Percentiles rank a stretch among this genome's conserved stretches.
phyloP scores from a whole-genome alignment of 2,888 invertebrate genomes.

The Orchestes rusci region DNA sequence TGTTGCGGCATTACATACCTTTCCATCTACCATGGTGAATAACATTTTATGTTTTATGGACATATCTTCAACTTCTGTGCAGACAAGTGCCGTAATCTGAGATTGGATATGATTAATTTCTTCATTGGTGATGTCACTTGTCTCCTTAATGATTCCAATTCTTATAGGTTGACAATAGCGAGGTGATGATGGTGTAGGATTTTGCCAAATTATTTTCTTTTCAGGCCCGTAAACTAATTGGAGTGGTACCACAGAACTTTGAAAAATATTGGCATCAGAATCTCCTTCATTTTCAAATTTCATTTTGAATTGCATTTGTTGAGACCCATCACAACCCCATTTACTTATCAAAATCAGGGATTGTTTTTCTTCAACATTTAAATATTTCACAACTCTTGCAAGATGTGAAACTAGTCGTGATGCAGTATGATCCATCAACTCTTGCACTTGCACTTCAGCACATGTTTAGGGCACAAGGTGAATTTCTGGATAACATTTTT shows the following conservation, averaged over 20 bases:
- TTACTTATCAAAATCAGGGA: too few species aligned
- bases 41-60: neutral
- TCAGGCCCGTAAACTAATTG: neutral
- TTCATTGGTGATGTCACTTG: neutral
- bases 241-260: neutral
- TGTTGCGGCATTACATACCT: constrained; percentile 11
- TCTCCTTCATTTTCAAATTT: neutral
- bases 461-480: too few species aligned
- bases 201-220: constrained; percentile 1
- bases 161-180: neutral
- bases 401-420: too few species aligned
- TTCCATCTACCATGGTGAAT: constrained; percentile 8
- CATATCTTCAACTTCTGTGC: neutral
- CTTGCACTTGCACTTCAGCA: too few species aligned
- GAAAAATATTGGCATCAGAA: neutral
- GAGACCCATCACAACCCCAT: neutral
- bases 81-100: neutral
- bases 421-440: too few species aligned
- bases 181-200: neutral
- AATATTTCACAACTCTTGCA: too few species aligned
- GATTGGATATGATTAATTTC: neutral
- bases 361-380: too few species aligned
- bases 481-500: too few species aligned
- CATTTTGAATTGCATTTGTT: neutral
- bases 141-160: neutral